phyloP scores from a whole-genome alignment of 2,113 vertebrate species.

The Ptyas mucosa region DNA sequence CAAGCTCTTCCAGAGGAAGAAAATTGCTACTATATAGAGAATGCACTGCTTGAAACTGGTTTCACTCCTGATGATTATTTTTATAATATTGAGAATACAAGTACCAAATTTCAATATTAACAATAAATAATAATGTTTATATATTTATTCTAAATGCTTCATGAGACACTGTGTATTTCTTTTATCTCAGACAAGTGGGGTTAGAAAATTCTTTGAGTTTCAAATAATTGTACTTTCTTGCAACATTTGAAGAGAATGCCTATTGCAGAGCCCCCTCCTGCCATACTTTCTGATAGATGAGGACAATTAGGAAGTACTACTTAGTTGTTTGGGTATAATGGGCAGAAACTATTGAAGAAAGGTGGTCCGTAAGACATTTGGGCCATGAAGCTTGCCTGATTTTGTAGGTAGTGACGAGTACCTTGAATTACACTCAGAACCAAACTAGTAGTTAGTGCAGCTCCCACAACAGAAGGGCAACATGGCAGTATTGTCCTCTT shows the following conservation, averaged over 20 bases:
- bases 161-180: not conserved
- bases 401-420: not conserved
- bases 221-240: not conserved
- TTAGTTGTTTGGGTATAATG: not conserved
- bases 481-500: not conserved
- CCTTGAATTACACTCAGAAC: not conserved
- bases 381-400: not conserved
- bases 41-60: constrained; percentile 61
- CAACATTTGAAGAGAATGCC: not conserved
- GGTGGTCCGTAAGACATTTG: not conserved
- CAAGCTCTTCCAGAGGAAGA: not conserved
- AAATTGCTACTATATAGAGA: not conserved
- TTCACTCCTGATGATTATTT: constrained; percentile 53
- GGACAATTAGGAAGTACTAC: not conserved
- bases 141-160: not conserved
- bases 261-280: not conserved
- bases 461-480: not conserved
- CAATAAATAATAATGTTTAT: constrained; percentile 15
- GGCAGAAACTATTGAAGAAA: not conserved
- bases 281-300: not conserved
- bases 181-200: not conserved
- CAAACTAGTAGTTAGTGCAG: not conserved
- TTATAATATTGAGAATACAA: constrained; percentile 26
- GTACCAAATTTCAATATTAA: constrained; percentile 35
- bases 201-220: not conserved